A percentile compares a stretch with the other conserved stretches of the same genome.
Conservation (phyloP, 2,888 invertebrate genomes). For the Nebria salina region DNA sequence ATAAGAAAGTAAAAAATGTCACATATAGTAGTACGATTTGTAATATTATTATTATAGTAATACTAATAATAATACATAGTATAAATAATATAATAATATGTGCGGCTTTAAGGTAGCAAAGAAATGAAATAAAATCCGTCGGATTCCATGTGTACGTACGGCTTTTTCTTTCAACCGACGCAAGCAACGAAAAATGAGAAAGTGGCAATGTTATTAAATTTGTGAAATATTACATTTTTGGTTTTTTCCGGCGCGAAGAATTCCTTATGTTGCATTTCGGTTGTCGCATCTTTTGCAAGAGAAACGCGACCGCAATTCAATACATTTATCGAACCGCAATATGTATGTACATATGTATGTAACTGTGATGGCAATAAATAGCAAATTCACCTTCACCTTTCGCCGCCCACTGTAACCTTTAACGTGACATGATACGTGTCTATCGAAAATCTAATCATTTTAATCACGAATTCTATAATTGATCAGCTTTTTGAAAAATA, state of each 20-base stretch:
- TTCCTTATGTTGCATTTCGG: conserved; percentile 3
- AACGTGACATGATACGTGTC: not conserved
- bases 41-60: too few relatives aligned
- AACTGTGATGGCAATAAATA: not conserved
- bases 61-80: too few relatives aligned
- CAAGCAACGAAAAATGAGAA: conserved; percentile 13
- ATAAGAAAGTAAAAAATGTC: too few relatives aligned
- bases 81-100: too few relatives aligned
- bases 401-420: conserved; percentile 22
- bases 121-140: conserved; percentile 19
- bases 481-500: too few relatives aligned
- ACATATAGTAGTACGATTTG: too few relatives aligned
- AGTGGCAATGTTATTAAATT: conserved; percentile 29
- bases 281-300: not conserved
- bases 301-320: not conserved
- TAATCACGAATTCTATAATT: too few relatives aligned
- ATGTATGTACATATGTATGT: not conserved
- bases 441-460: not conserved
- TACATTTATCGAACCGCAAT: conserved; percentile 4
- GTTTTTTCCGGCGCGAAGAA: not conserved
- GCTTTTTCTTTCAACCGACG: not conserved
- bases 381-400: conserved; percentile 31
- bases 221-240: conserved; percentile 7
- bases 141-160: not conserved
- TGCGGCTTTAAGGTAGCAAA: not conserved